A percentile compares a stretch with the other conserved stretches of the same genome.
Evolutionary conservation across 2,113 vertebrate species (phyloP).

Genomic region (Prietella phreatophila): DNA sequence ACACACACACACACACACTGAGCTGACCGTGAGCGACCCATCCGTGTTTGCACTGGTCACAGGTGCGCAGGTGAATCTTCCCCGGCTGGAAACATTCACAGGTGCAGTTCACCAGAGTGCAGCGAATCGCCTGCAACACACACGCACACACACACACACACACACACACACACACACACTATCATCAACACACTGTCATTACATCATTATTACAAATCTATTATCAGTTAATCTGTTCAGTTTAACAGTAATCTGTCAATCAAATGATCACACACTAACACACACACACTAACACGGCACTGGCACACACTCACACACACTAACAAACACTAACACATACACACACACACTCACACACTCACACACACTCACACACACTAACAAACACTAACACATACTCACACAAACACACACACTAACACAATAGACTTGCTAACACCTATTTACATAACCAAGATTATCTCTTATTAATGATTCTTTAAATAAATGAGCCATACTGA

Average conservation of each 20-base stretch:
- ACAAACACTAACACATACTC: too few species aligned
- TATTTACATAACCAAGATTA: neutral
- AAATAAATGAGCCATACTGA: neutral
- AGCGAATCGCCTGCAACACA: slow-evolving; percentile 90
- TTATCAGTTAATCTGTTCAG: neutral
- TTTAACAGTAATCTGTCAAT: neutral
- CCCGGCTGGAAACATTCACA: slow-evolving; percentile 98
- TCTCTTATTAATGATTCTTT: neutral
- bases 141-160: slow-evolving; percentile 55
- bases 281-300: neutral
- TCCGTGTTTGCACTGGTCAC: slow-evolving; percentile 98
- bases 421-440: neutral
- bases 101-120: slow-evolving; percentile 97
- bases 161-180: slow-evolving; percentile 1
- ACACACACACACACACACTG: slow-evolving; percentile 20
- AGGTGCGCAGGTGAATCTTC: slow-evolving; percentile 98
- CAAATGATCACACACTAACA: neutral
- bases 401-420: neutral
- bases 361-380: neutral
- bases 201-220: neutral
- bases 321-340: neutral
- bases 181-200: neutral
- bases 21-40: slow-evolving; percentile 97
- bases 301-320: too few species aligned
- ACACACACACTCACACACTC: neutral